Base-by-base conservation (phyloP, 2,888 invertebrate genomes). In the Drosophila koepferae region DNA sequence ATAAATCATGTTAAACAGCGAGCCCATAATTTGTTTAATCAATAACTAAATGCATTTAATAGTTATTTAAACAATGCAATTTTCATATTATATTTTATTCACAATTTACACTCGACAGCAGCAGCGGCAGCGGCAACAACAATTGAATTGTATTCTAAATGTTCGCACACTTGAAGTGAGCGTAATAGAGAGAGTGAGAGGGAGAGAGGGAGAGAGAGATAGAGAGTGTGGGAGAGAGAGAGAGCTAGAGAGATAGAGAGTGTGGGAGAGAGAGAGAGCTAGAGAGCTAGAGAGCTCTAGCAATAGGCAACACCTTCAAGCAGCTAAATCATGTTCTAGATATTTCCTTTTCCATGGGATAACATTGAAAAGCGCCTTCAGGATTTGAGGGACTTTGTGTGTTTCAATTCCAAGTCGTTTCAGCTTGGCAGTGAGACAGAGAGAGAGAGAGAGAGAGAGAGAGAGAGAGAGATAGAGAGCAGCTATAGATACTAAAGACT, bases 151-250 rank as follows among this genome's bases (percentile, higher is more conserved):
- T 36, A 62, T 38, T 54, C 44, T 31, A 8, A 18, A 20, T 59
- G 44, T 82, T 85, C 82, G 60, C 82, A 82, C 80, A 82, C 88
- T 83, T 85, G 82, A 82, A 69, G 41, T 51, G 14, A 43, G 34
- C 34, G 36, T 14, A 55, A 56, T 46, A 44, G 18, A 28, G 46
- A 9, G 43, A 18, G 18, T 4, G 36, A 12, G 36, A 0, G 9
- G 10, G 34, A 6, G 16, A 2, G 34, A 18, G 44, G 16, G 23
- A 23, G 20, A 8, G 46, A 3, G 18, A 3, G 18, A 1, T 31
- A 31, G 31, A 12, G 55, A 28, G n/a, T n/a, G n/a, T n/a, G n/a
- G n/a, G n/a, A n/a, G n/a, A n/a, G n/a, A n/a, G n/a, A n/a, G 23
- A 4, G 40, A 2, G 23, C 10, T 38, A 2, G n/a, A 23, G 23